Percentiles rank a stretch among this genome's conserved stretches.
phyloP scores from a whole-genome alignment of 2,113 vertebrate genomes.

The Plecturocebus donacophilus region DNA sequence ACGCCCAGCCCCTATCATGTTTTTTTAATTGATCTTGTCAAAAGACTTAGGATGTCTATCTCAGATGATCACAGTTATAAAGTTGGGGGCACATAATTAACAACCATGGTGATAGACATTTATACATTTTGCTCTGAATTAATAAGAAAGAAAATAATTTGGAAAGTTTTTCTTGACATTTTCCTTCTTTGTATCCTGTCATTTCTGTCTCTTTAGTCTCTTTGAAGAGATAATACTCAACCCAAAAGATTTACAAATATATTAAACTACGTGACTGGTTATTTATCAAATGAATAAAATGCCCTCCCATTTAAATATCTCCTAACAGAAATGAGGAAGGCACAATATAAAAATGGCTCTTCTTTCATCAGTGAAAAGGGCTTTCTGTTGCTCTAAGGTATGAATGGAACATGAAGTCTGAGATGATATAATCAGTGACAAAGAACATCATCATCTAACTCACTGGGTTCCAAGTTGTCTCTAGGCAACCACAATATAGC shows the following conservation, averaged over 20 bases:
- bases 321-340: neutral
- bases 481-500: slow-evolving; percentile 2
- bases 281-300: neutral
- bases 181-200: neutral
- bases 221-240: neutral
- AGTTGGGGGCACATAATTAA: neutral
- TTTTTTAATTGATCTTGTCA: neutral
- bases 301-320: neutral
- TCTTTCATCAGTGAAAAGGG: neutral
- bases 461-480: neutral
- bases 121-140: neutral
- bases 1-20: neutral
- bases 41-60: neutral
- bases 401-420: neutral
- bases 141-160: neutral
- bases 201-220: neutral
- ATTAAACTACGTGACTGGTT: neutral
- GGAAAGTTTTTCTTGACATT: neutral
- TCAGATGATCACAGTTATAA: neutral
- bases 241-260: neutral
- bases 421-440: neutral
- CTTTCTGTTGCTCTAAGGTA: neutral
- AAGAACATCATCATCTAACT: neutral
- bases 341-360: neutral
- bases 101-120: neutral